A percentile compares a stretch with the other conserved stretches of the same genome.
phyloP scores from a whole-genome alignment of 2,888 invertebrate species.

The Rhaphigaster nebulosa region DNA sequence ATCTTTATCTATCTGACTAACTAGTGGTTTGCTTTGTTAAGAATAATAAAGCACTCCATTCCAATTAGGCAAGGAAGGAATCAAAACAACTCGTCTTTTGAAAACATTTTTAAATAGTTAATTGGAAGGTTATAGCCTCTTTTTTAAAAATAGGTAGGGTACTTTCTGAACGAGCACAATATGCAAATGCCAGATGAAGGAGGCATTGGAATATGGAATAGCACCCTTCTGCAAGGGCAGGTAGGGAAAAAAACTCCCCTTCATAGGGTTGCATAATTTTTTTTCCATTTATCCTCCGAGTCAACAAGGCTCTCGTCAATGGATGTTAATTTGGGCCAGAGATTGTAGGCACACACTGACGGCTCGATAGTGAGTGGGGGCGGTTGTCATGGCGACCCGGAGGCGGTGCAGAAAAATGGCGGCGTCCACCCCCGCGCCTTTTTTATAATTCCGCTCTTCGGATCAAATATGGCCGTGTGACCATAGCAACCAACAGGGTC shows the following conservation, averaged over 20 bases:
- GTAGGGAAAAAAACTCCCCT: conserved; percentile 42
- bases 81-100: background rate
- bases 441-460: background rate
- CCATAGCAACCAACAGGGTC: conserved; percentile 6
- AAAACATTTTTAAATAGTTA: conserved; percentile 22
- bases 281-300: conserved; percentile 35
- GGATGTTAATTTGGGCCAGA: conserved; percentile 22
- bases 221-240: conserved; percentile 26
- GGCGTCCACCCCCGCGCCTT: conserved; percentile 46
- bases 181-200: conserved; percentile 43
- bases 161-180: conserved; percentile 40
- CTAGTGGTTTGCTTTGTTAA: background rate
- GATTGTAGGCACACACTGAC: conserved; percentile 30
- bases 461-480: conserved; percentile 40
- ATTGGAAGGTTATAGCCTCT: conserved; percentile 36
- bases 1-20: background rate
- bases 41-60: background rate
- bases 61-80: background rate
- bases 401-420: conserved; percentile 47
- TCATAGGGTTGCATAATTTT: conserved; percentile 28
- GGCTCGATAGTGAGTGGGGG: conserved; percentile 39
- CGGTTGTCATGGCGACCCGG: conserved; percentile 30
- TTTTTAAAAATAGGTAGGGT: background rate
- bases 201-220: conserved; percentile 39
- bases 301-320: conserved; percentile 42